Conservation (phyloP, 2,797 vertebrate genomes). For the Tarsius wallacei region DNA sequence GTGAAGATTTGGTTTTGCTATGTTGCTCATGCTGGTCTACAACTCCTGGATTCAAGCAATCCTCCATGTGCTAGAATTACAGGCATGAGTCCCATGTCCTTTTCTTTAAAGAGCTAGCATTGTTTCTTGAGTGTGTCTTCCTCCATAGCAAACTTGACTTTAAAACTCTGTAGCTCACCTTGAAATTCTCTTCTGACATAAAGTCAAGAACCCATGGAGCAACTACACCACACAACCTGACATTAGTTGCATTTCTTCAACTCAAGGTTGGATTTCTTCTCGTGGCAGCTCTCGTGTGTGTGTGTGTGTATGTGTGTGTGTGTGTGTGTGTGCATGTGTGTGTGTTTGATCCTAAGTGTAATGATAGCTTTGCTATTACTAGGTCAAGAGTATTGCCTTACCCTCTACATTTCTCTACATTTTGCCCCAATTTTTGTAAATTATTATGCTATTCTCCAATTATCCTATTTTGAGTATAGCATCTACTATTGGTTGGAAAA, state of each 20-base stretch:
- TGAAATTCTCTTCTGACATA: no score
- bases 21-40: no score
- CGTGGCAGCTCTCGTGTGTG: not conserved
- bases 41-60: no score
- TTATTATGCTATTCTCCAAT: not conserved
- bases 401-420: not conserved
- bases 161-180: no score
- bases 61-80: no score
- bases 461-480: not conserved
- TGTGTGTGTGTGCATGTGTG: not conserved
- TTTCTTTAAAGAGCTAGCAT: no score
- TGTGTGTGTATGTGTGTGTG: not conserved
- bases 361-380: not conserved
- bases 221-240: no score
- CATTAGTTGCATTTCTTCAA: not conserved
- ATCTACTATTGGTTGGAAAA: not conserved
- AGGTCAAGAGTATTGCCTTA: not conserved
- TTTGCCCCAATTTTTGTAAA: not conserved
- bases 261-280: not conserved
- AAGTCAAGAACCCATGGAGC: no score
- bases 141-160: no score
- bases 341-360: not conserved
- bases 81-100: no score
- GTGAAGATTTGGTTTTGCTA: no score
- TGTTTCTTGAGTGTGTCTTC: no score